phyloP scores from a whole-genome alignment of 2,888 invertebrate genomes.

The Ormia ochracea region DNA sequence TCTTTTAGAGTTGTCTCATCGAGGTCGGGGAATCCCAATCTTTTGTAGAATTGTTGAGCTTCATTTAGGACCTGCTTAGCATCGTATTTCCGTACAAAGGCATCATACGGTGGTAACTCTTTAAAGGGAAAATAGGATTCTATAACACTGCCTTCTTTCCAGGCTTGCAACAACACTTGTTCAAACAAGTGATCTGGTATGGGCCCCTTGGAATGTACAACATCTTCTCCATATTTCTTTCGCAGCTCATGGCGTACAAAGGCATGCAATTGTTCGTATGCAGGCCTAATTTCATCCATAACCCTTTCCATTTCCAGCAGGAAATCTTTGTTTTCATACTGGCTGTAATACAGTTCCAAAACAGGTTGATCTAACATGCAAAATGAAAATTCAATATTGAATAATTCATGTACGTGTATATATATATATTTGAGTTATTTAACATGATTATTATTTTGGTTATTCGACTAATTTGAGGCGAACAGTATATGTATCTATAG shows the following conservation, averaged over 20 bases:
- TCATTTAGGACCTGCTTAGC: conserved; percentile 70
- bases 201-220: conserved; percentile 82
- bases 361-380: conserved; percentile 34
- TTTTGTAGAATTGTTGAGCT: conserved; percentile 72
- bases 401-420: too few species aligned
- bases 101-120: conserved; percentile 72
- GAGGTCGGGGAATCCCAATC: conserved; percentile 70
- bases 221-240: conserved; percentile 83
- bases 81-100: conserved; percentile 68
- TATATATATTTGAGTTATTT: too few species aligned
- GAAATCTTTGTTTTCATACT: conserved; percentile 44
- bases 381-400: too few species aligned
- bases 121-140: conserved; percentile 70
- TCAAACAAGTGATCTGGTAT: conserved; percentile 88
- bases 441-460: too few species aligned
- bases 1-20: conserved; percentile 68
- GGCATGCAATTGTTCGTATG: conserved; percentile 88
- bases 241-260: conserved; percentile 85
- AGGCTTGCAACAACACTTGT: conserved; percentile 73
- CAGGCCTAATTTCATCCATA: conserved; percentile 79
- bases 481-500: too few species aligned
- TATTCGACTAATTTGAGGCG: too few species aligned
- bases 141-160: conserved; percentile 72
- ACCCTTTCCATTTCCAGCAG: conserved; percentile 73
- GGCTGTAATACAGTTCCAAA: conserved; percentile 40